Base-by-base conservation (phyloP, 2,113 vertebrate genomes). In the Oryzias melastigma region DNA sequence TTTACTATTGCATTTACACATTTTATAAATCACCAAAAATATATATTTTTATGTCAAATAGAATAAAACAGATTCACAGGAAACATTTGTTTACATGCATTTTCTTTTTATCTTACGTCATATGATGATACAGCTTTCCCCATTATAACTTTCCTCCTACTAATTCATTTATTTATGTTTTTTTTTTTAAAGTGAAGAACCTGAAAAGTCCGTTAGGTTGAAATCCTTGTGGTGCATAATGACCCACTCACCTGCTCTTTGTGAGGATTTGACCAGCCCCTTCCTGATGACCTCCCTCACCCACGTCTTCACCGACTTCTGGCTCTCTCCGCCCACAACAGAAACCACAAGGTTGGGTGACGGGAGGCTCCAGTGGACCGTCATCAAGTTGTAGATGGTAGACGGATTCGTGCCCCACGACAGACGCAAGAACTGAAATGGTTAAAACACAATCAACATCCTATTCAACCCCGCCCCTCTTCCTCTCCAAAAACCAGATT, bases 321-420 rank as follows among this genome's bases (percentile, higher is more conserved):
- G 83, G 24, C 86, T 85, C 4, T 93, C 93, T 0, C 94, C 94
- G 0, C 95, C 94, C 51, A 93, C 86, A 13, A 96, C 92, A 0
- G 95, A 96, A 62, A 97, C 91, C 73, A 97, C 94, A 71, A 97
- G 84, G 89, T 95, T 95, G 5, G 95, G 95, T 0, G 84, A 22
- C 0, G 88, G 86, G 35, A 95, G 90, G 24, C 87, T 89, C 95
- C 95, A 97, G 3, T 87, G 77, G n/a, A 47, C 58, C 0, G 91
- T 96, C 83, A 96, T 90, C 50, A 95, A 73, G 29, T 27, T 88
- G 81, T 94, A 97, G 22, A 92, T 84, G 1, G 75, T 81, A 1
- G 81, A 77, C 0, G 94, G 91, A 0, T 89, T 73, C 0, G 94
- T 93, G 58, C 92, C 89, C 68, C 92, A 92, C 18, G 95, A 95